Evolutionary conservation across 2,888 invertebrate species (phyloP), one percentile per base, ranked within the genome.

Genomic region (Coleophora flavipennella): DNA sequence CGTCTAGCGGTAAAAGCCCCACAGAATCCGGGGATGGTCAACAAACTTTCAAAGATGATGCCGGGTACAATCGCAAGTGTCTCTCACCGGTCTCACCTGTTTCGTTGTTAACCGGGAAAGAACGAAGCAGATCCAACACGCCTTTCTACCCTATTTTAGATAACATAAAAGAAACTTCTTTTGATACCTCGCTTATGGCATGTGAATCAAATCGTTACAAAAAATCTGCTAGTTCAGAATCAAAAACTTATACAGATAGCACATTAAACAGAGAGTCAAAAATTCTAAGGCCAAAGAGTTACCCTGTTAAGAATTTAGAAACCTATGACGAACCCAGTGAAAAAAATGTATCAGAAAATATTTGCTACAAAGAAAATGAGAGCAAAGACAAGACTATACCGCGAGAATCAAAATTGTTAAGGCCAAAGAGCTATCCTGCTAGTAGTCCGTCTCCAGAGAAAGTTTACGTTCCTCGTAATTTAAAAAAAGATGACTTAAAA

Each of bases 341-440:
- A 40, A 62, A 51, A 40, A 42, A 41, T 10, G 42, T 54, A 25
- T 54, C 64, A 1, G 65, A 71, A 40, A 57, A 46, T 44, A 48
- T 48, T 12, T 50, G 57, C 26, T 51, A 47, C 41, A 64, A 59
- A 46, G 67, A 69, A 29, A 44, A 41, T 40, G 70, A 74, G 25
- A 45, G 32, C 41, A 60, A 59, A 45, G 67, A 70, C 36, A 63
- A 55, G 40, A 57, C 55, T 39, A 44, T 56, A 35, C 53, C 59
- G 20, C 62, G 67, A 41, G 85, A 85, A 56, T 84, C 85, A 1
- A 79, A 73, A 53, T 61, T 89, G 34, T 69, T 85, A 41, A 75
- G 89, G 20, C 89, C 89, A 12, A 88, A 88, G 55, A 89, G 89
- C 61, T 89, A 89, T 58, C 89, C 89, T n/a, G 76, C 76, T 6